Evolutionary conservation across 2,113 vertebrate species (phyloP).

Genomic region (Sylvietta virens): DNA sequence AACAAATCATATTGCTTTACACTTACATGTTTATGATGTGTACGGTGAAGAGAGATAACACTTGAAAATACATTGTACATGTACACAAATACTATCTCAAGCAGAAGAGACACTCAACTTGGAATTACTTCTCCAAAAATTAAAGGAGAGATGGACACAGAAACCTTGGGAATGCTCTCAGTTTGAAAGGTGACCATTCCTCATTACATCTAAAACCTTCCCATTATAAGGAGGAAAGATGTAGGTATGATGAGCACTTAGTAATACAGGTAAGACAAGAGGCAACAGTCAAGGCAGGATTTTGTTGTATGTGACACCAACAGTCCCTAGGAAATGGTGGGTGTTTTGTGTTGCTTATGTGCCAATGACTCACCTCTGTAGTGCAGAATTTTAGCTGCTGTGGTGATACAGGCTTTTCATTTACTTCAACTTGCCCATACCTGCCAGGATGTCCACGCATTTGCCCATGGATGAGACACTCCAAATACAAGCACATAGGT

Average conservation of each 20-base stretch:
- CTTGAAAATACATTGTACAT: not conserved
- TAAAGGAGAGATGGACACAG: not conserved
- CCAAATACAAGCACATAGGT: not conserved
- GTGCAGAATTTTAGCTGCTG: not conserved
- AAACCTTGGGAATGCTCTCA: not conserved
- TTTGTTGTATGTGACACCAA: not conserved
- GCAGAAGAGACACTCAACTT: not conserved
- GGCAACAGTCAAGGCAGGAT: not conserved
- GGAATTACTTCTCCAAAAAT: not conserved
- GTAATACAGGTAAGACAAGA: not conserved
- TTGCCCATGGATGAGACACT: not conserved
- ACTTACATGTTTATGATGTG: not conserved
- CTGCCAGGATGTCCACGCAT: not conserved
- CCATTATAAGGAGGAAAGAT: not conserved
- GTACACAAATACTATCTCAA: not conserved
- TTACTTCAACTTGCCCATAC: not conserved
- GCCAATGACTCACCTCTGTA: not conserved
- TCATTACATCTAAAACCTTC: not conserved
- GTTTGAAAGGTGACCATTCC: not conserved
- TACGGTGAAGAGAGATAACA: not conserved
- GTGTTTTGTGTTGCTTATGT: accelerated
- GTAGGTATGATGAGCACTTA: not conserved
- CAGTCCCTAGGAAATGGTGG: not conserved
- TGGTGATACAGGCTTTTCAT: not conserved
- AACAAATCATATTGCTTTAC: not conserved